Percentiles rank a stretch among this genome's conserved stretches.
phyloP scores from a whole-genome alignment of 1,140 invertebrate genomes.

The Acyrthosiphon pisum region DNA sequence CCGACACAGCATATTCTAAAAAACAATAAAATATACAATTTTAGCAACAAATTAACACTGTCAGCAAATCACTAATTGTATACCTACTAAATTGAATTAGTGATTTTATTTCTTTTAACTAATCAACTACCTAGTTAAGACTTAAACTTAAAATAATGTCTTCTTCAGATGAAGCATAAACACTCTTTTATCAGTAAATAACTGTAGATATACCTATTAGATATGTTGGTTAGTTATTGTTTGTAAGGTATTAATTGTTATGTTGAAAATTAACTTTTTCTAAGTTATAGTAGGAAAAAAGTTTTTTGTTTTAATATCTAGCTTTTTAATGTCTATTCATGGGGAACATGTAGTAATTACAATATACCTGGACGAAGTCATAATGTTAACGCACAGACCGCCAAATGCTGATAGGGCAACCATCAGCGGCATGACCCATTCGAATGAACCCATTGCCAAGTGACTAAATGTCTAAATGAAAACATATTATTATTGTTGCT shows the following conservation, averaged over 20 bases:
- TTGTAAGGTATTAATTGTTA: too few species aligned
- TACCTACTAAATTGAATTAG: too few species aligned
- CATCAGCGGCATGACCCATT: constrained; percentile 83
- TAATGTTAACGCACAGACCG: constrained; percentile 86
- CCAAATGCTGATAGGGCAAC: constrained; percentile 87
- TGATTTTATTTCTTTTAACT: too few species aligned
- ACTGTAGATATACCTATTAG: too few species aligned
- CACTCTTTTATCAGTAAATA: too few species aligned
- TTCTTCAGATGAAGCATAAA: too few species aligned
- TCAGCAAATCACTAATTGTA: neutral
- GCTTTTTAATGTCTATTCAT: neutral
- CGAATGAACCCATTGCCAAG: constrained; percentile 81
- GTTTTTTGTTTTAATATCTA: too few species aligned
- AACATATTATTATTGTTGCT: neutral
- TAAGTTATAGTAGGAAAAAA: too few species aligned
- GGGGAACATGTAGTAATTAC: neutral
- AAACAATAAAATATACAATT: neutral
- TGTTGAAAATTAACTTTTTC: neutral
- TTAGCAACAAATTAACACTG: neutral
- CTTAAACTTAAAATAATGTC: too few species aligned
- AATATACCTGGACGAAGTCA: constrained; percentile 75
- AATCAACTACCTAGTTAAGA: too few species aligned
- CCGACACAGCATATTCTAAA: constrained; percentile 87
- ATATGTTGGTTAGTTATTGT: too few species aligned
- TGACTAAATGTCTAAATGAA: constrained; percentile 68